Evolutionary conservation across 2,797 vertebrate genomes (phyloP), one percentile per base, ranked within the genome.

Genomic region (Periophthalmus magnuspinnatus): DNA sequence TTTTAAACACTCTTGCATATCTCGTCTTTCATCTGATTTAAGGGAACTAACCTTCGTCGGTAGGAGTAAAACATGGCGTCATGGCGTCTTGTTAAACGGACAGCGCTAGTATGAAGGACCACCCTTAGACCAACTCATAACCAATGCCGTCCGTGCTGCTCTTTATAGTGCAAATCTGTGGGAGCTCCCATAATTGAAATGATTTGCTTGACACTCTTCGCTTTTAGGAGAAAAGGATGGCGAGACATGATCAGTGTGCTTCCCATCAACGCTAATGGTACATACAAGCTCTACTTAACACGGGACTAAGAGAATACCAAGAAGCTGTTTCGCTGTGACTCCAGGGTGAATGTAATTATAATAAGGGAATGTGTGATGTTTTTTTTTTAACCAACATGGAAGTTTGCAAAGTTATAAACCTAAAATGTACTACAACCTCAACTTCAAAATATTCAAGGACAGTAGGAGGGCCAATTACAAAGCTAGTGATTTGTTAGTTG

Each of bases 1-100:
- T 81, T 92, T 93, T 92, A 89, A 92, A 91, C 81, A 87, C 78
- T 86, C 75, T 74, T 82, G 88, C 89, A 92, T 87, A 90, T 88
- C 84, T 89, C 68, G 78, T 85, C 91, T 91, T 93, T 93, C 91
- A 93, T 93, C 90, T 85, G 76, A 75, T 84, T 79, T 86, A 84
- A 81, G 89, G 84, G 81, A 87, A 84, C 88, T 88, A 84, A 83
- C 84, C 85, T 86, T 85, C 71, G 19, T 74, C 74, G 76, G 72
- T 81, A 9, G 70, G 81, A 86, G 86, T 85, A 77, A 80, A 85
- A 85, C 86, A 87, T 86, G 90, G 80, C 74, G 84, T 86, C 83
- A 79, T 72, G 75, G 79, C 50, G 57, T 28, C 19, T 17, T 78
- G 80, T 86, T 89, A 89, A 89, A 90, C 59, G 84, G 85, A 79